Conservation (phyloP, 2,797 vertebrate species). For the Sebastes trivittatus region DNA sequence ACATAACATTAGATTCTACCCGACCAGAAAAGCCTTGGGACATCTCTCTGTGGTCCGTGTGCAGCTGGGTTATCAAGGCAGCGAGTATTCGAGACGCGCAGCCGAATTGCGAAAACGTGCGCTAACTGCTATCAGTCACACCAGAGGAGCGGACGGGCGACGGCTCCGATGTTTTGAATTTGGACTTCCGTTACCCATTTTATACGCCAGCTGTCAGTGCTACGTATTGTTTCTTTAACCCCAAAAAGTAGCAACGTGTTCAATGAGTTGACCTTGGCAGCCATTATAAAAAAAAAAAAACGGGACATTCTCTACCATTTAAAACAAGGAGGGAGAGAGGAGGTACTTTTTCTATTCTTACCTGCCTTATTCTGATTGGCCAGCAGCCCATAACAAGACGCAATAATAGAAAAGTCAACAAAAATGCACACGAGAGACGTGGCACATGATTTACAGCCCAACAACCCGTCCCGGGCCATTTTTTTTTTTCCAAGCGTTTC, state of each 20-base stretch:
- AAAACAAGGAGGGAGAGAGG: not conserved
- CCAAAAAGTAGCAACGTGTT: not conserved
- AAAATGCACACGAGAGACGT: conserved; percentile 43
- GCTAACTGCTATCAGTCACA: no score
- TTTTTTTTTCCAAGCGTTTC: conserved; percentile 67
- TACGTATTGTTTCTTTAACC: no score
- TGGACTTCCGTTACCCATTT: no score
- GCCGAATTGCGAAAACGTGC: no score
- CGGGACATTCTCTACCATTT: not conserved
- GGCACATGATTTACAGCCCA: conserved; percentile 72
- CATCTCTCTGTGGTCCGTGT: no score
- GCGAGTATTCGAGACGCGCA: no score
- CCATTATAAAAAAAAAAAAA: not conserved
- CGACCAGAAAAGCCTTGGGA: no score
- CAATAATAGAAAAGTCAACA: conserved; percentile 61
- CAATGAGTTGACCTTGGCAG: not conserved
- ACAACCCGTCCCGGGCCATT: conserved; percentile 61
- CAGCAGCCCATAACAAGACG: conserved; percentile 17
- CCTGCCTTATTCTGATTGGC: conserved; percentile 37
- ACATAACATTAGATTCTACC: no score
- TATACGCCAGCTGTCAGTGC: no score
- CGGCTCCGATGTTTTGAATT: no score
- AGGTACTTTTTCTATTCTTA: not conserved
- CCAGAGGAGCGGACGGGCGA: no score
- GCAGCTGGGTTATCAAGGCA: no score